Evolutionary conservation across 2,113 vertebrate species (phyloP).

Genomic region (Meles meles): DNA sequence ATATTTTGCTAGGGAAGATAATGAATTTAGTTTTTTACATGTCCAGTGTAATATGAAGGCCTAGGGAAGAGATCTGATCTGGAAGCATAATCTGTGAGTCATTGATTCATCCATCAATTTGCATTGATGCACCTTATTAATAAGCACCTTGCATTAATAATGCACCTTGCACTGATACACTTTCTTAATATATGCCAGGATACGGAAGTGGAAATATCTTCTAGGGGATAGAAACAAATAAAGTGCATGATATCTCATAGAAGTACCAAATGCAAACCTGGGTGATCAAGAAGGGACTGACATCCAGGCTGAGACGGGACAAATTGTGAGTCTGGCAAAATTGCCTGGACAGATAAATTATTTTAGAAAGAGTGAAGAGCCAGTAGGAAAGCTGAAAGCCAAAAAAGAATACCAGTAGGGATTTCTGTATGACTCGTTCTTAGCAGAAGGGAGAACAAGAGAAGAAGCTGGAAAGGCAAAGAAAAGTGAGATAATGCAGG

Average conservation of each 20-base stretch:
- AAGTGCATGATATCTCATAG: not conserved
- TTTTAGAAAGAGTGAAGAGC: constrained; percentile 1
- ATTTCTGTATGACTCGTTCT: not conserved
- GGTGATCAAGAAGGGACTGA: not conserved
- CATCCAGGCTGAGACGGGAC: not conserved
- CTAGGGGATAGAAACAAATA: not conserved
- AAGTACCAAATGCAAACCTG: not conserved
- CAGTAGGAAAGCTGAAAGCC: not conserved
- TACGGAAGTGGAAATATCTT: not conserved
- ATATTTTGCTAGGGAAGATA: not conserved
- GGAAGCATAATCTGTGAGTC: not conserved
- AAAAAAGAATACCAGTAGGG: not conserved
- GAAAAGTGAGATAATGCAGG: not conserved
- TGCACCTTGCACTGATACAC: no score
- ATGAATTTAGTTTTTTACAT: constrained; percentile 4
- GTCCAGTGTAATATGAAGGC: not conserved
- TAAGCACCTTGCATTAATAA: not conserved
- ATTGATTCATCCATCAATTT: not conserved
- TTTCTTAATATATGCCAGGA: not conserved
- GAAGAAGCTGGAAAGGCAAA: not conserved
- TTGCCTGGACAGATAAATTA: not conserved
- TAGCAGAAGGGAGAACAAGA: not conserved
- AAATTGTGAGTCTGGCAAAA: not conserved
- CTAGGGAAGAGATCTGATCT: not conserved
- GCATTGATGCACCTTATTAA: not conserved